Conservation (phyloP, 2,888 invertebrate genomes). For the Eupithecia abbreviata region DNA sequence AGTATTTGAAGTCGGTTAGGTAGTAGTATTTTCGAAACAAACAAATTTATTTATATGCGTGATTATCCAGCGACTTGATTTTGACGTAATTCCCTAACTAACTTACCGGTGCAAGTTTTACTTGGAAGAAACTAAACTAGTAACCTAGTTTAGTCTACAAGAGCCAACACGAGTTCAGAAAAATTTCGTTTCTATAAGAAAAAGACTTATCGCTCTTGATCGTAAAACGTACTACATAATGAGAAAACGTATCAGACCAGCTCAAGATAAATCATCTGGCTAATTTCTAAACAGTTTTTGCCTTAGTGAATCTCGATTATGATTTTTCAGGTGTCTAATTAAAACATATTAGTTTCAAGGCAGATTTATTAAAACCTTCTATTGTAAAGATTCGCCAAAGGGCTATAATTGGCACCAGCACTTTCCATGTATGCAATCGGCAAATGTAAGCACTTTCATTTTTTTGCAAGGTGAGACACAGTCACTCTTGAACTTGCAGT, state of each 20-base stretch:
- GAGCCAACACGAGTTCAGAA: slow-evolving; percentile 6
- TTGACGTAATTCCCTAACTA: slow-evolving; percentile 5
- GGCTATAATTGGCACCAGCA: neutral
- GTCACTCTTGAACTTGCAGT: too few relatives aligned
- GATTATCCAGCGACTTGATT: neutral
- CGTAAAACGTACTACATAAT: neutral
- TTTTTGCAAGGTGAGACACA: too few relatives aligned
- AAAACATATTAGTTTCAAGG: neutral
- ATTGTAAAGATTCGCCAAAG: neutral
- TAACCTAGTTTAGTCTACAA: slow-evolving; percentile 23
- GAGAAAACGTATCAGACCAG: neutral
- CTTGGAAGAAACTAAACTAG: slow-evolving; percentile 18
- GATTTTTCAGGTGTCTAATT: neutral
- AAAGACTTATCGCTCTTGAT: neutral
- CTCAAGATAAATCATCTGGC: neutral
- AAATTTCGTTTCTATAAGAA: neutral
- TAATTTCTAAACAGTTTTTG: neutral
- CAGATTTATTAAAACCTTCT: neutral
- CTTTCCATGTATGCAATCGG: too few relatives aligned
- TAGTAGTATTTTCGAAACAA: too few relatives aligned
- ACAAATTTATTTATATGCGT: too few relatives aligned
- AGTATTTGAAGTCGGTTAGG: too few relatives aligned
- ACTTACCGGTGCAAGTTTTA: slow-evolving; percentile 13
- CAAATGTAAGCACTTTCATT: too few relatives aligned
- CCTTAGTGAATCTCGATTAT: neutral